Evolutionary conservation across 2,113 vertebrate species (phyloP), one percentile per base, ranked within the genome.

Genomic region (Sander lucioperca): DNA sequence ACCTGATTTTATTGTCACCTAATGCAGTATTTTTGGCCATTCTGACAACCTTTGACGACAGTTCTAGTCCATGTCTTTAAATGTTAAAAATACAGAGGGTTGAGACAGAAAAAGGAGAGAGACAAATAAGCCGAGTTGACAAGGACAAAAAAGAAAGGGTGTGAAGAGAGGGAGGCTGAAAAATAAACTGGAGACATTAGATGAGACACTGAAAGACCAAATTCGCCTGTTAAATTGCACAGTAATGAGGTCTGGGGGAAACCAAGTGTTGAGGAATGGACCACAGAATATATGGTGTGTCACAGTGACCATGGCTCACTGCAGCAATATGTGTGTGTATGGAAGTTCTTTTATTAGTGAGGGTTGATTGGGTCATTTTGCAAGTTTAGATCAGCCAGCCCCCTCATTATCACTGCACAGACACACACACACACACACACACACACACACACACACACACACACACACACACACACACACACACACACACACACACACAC

Each of bases 301-400:
- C 79, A 72, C 25, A 21, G 66, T 79, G 67, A 67, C 76, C 62
- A 27, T 53, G 67, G 57, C 67, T 59, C 64, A 51, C 21, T 82
- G 39, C 51, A 19, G 64, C 19, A 23, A 18, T 71, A 27, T 83
- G 66, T 75, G 69, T 77, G 33, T 73, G 36, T 43, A 58, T 45
- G 51, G 57, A 71, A 39, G 59, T 39, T 84, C 27, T 82, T 72
- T 82, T 71, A 67, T 85, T 79, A 83, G 74, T 59, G 14, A 86
- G 58, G 58, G 70, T 77, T 82, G 83, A 90, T 87, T 86, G 74
- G 80, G 77, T 90, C 83, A 85, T 75, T 80, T 72, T 86, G 66
- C 59, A 86, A 83, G 84, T 84, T 88, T 77, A 87, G 69, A 87
- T 86, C 79, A 77, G 71, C 83, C 74, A 73, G 63, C 48, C 61